phyloP scores from a whole-genome alignment of 2,888 invertebrate genomes.

The Sphaerophoria taeniata region DNA sequence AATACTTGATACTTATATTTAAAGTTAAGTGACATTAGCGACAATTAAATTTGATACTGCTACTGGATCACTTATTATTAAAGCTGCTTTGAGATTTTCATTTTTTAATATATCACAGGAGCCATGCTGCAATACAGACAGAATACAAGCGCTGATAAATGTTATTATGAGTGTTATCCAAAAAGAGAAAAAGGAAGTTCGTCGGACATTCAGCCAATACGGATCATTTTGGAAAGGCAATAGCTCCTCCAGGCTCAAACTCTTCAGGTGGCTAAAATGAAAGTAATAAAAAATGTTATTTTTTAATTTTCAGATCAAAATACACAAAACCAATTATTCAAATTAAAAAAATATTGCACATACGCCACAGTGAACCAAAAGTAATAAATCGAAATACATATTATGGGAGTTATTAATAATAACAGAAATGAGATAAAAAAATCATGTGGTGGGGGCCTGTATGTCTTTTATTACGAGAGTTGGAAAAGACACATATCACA shows the following conservation, averaged over 20 bases:
- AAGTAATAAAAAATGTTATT: background rate
- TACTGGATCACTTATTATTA: constrained; percentile 34
- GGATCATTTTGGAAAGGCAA: constrained; percentile 82
- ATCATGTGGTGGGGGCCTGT: too few species aligned
- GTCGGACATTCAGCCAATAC: constrained; percentile 84
- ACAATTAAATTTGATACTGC: constrained; percentile 18
- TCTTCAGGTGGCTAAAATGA: constrained; percentile 77
- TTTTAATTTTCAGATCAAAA: background rate
- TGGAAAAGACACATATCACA: too few species aligned
- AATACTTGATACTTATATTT: too few species aligned
- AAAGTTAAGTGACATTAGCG: background rate
- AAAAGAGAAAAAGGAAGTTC: constrained; percentile 83
- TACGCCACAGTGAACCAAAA: too few species aligned
- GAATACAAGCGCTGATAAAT: constrained; percentile 83
- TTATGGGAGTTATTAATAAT: too few species aligned
- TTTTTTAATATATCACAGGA: constrained; percentile 60
- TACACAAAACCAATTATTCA: background rate
- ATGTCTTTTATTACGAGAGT: too few species aligned
- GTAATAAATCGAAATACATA: too few species aligned
- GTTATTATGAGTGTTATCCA: constrained; percentile 84
- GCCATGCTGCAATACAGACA: constrained; percentile 78
- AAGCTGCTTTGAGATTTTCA: constrained; percentile 43
- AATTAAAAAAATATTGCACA: background rate
- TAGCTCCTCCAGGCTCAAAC: constrained; percentile 84
- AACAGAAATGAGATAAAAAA: too few species aligned